Evolutionary conservation across 2,888 invertebrate genomes (phyloP).

Genomic region (Zaprionus obscuricornis): DNA sequence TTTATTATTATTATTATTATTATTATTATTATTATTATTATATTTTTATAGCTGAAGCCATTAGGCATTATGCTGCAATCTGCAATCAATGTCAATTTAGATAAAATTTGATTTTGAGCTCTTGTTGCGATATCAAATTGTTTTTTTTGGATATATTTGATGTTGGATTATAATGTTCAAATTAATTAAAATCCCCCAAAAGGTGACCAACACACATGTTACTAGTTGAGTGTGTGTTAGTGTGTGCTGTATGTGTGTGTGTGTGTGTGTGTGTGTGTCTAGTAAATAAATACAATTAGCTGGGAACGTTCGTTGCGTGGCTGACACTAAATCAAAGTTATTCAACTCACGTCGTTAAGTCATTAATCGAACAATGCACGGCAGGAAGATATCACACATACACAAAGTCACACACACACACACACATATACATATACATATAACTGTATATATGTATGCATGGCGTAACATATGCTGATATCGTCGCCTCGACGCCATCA

Average conservation of each 20-base stretch:
- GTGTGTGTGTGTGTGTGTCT: slow-evolving; percentile 31
- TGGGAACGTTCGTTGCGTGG: slow-evolving; percentile 40
- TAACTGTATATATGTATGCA: slow-evolving; percentile 1
- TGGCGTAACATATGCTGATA: slow-evolving; percentile 72
- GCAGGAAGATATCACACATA: slow-evolving; percentile 48
- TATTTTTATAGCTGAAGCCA: too few relatives aligned
- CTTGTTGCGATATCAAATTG: too few relatives aligned
- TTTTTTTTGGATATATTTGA: too few relatives aligned
- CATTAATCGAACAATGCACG: slow-evolving; percentile 76
- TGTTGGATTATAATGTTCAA: too few relatives aligned
- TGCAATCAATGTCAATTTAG: too few relatives aligned
- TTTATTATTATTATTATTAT: too few relatives aligned
- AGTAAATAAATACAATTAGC: slow-evolving; percentile 75
- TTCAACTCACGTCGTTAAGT: slow-evolving; percentile 77
- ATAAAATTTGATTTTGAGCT: too few relatives aligned
- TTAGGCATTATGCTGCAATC: too few relatives aligned
- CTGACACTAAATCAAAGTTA: slow-evolving; percentile 76
- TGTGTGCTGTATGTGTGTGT: slow-evolving; percentile 4
- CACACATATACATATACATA: slow-evolving; percentile 10
- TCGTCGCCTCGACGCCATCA: slow-evolving; percentile 59
- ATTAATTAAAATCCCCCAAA: too few relatives aligned
- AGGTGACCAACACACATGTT: too few relatives aligned
- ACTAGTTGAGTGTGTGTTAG: slow-evolving; percentile 1
- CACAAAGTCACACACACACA: slow-evolving; percentile 19
- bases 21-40: too few relatives aligned